Evolutionary conservation across 2,113 vertebrate genomes (phyloP).

Genomic region (Hassar affinis): DNA sequence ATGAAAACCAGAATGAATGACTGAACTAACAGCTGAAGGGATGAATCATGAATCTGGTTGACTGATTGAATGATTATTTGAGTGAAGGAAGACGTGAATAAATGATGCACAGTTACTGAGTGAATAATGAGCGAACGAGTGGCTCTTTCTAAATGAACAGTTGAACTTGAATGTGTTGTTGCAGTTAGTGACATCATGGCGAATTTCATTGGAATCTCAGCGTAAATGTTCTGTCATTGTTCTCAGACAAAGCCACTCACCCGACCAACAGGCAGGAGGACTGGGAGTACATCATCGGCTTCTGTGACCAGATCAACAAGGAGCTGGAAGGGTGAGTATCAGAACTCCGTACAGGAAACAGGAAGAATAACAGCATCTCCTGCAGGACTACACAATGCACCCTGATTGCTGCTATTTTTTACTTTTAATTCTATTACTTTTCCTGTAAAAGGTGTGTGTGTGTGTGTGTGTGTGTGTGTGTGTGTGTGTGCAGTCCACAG

Average conservation of each 20-base stretch:
- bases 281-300: slow-evolving; percentile 98
- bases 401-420: background rate
- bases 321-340: slow-evolving; percentile 89
- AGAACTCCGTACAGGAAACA: background rate
- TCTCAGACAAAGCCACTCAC: slow-evolving; percentile 95
- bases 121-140: background rate
- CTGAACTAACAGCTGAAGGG: background rate
- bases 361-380: background rate
- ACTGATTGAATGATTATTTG: background rate
- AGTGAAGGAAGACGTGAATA: background rate
- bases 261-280: slow-evolving; percentile 94
- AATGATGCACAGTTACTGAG: background rate
- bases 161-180: background rate
- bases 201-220: background rate
- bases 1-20: no score
- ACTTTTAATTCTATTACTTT: background rate
- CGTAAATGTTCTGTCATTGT: background rate
- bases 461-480: background rate
- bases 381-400: background rate
- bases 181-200: background rate
- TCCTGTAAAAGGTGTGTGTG: background rate
- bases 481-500: slow-evolving; percentile 80
- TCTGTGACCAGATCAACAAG: slow-evolving; percentile 98
- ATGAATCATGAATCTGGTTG: background rate
- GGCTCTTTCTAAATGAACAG: background rate